Percentiles rank a stretch among this genome's conserved stretches.
Evolutionary conservation across 2,888 invertebrate species (phyloP).

Genomic region (Quadroppia sp.): DNA sequence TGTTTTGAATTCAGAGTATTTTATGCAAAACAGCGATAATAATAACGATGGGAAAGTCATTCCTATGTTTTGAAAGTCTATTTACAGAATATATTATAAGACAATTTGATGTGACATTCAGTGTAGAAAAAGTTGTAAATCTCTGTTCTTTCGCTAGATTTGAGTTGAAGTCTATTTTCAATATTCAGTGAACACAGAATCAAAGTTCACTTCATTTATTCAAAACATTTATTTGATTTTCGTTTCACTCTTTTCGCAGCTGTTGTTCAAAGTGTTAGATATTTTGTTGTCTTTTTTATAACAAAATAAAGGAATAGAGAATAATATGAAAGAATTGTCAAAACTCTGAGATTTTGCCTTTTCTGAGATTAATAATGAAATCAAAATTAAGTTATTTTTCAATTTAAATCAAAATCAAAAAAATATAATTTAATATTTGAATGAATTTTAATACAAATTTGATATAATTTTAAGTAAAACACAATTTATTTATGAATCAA

Average conservation of each 20-base stretch:
- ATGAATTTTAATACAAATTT: no score
- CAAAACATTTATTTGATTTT: slow-evolving; percentile 14
- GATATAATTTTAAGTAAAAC: no score
- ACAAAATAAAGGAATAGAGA: background rate
- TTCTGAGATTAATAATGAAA: no score
- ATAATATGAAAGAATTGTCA: background rate
- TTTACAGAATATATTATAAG: background rate
- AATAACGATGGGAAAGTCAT: slow-evolving; percentile 12
- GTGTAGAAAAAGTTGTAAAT: background rate
- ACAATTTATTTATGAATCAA: no score
- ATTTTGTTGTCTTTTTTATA: background rate
- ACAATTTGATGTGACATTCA: slow-evolving; percentile 2
- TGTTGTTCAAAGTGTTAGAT: background rate
- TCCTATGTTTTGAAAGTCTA: slow-evolving; percentile 12
- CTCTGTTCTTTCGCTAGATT: background rate
- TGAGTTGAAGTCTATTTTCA: background rate
- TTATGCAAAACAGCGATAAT: background rate
- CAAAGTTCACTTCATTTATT: background rate
- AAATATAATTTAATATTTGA: no score
- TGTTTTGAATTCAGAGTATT: background rate
- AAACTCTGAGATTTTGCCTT: background rate
- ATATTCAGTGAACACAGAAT: slow-evolving; percentile 1
- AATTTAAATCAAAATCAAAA: no score
- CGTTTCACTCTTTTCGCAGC: slow-evolving; percentile 10
- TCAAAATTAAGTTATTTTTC: no score